Conservation (phyloP, 1,140 invertebrate species). For the Aphis craccivora region DNA sequence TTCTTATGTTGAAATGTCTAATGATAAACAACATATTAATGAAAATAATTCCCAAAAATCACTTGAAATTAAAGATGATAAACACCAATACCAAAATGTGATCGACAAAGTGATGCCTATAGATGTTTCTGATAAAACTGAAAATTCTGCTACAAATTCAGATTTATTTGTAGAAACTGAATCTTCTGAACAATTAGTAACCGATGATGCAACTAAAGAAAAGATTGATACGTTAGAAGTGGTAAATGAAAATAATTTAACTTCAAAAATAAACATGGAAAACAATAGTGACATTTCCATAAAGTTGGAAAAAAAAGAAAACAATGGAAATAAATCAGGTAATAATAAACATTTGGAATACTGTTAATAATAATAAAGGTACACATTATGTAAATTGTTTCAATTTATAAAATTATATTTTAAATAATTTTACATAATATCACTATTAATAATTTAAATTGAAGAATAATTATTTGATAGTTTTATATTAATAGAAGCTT, state of each 20-base stretch:
- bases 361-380: neutral
- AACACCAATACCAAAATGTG: neutral
- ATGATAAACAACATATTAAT: slow-evolving; percentile 18
- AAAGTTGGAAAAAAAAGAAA: neutral
- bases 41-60: neutral
- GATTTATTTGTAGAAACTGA: neutral
- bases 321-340: neutral
- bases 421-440: neutral
- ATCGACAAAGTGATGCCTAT: neutral
- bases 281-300: neutral
- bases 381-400: neutral
- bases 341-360: neutral
- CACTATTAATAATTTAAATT: neutral
- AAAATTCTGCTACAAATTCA: neutral
- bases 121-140: neutral
- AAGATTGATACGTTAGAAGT: neutral
- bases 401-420: neutral
- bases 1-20: neutral
- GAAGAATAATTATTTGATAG: neutral
- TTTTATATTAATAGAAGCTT: neutral
- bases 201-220: neutral
- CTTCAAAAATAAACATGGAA: neutral
- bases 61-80: neutral
- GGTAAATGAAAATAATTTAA: neutral
- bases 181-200: neutral